Base-by-base conservation (phyloP, 53 echinoderm and acorn worm species). In the Echinometra lucunter region DNA sequence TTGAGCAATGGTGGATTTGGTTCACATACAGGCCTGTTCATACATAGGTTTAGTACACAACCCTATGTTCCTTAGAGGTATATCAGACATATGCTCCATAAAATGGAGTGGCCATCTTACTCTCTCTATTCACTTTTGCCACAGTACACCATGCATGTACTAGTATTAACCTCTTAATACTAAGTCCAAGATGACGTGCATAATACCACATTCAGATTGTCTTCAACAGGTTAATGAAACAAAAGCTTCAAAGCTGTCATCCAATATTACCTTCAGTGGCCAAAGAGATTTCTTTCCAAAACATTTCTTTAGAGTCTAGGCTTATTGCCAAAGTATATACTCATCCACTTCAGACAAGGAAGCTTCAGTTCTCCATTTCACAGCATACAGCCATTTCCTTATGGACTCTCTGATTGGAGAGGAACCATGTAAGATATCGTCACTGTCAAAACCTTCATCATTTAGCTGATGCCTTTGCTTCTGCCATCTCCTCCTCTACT, bases 401-500 rank as follows among this genome's bases (percentile, higher is more conserved):
- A 18, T 19, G 35, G 19, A 78, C 21, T 42, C 32, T 0, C 30
- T 0, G 32, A 32, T 30, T 69, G 30, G 17, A 63, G 19, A 2
- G 69, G 69, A 69, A 69, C 78, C 42, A 42, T 7, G 42, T 6
- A 4, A 0, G 42, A 78, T 78, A 7, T 12, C 38, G 0, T 78
- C 42, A 38, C 42, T 21, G 21, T 78, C 19, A 42, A 42, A 18
- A 19, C 28, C 21, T 0, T 82, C 95, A 66, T 16, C 95, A 66
- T 6, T 27, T 58, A 1, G 90, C 92, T 19, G 74, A 66, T 45
- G 94, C 75, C 66, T 94, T 94, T 8, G 42, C 47, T 37, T 72
- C 96, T 11, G 94, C 96, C 69, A 92, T 94, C 38, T 88, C 93
- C 42, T 96, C 95, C 56, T 96, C 95, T 42, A 94, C 94, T 10